Base-by-base conservation (phyloP, 2,888 invertebrate species). In the Parasteatoda lunata region DNA sequence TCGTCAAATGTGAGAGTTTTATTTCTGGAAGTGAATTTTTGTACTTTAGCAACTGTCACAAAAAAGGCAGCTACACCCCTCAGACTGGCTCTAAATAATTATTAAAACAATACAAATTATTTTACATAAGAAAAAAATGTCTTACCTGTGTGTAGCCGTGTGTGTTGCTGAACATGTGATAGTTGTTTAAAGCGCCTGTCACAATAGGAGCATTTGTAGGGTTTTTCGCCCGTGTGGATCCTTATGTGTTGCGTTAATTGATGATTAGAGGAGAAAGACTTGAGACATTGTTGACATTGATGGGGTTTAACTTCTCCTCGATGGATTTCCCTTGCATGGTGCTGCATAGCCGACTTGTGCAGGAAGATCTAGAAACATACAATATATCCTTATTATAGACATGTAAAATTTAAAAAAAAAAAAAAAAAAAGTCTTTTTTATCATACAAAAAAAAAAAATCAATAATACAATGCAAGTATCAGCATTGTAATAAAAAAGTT, bases 291-390 rank as follows among this genome's bases (percentile, higher is more conserved):
- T 93, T 97, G 97, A 93, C 98, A 98, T 92, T 98, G 97, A 93
- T 98, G 98, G 0, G 97, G 97, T 93, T 89, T 89, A 68, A 89
- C 84, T 59, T 89, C 89, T 77, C 89, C 89, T 70, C 92, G 91
- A 90, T 92, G 92, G 89, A 91, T 91, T 89, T 92, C 92, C 88
- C 91, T 90, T 76, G 95, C 96, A 93, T 97, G 97, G 95, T 97
- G 96, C 93, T 97, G 97, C 97, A 97, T 97, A 91, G 96, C 97
- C 94, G 96, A 97, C 93, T 97, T 97, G 95, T 97, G 97, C 97
- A 97, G 97, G 94, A 97, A 97, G 93, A 97, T 96, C 97, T 97
- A 95, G 90, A 94, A 78, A 59, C 13, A 71, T 11, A 54, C 2
- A 54, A 30, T 30, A 1, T 30, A 30, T 30, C 30, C 30, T 30